Evolutionary conservation across 2,888 invertebrate species (phyloP), one percentile per base, ranked within the genome.

Genomic region (Globia sparganii): DNA sequence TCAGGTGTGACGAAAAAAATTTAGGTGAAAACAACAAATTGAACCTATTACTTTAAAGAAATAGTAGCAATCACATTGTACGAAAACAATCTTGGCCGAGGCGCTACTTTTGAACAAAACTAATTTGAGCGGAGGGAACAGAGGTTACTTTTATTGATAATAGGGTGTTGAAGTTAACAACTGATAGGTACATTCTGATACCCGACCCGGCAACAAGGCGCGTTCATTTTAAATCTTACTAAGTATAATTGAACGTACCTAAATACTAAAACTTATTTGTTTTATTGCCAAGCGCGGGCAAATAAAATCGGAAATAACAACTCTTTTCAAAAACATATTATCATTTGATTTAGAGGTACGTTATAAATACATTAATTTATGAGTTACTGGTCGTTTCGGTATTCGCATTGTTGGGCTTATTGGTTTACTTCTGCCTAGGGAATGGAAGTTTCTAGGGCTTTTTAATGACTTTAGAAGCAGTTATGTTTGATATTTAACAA

Each of bases 251-350:
- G 37, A 68, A 62, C 40, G 59, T 28, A 59, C 62, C 59, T 68
- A 75, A 72, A 73, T 67, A 85, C 56, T 65, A 59, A 71, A 85
- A 74, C 68, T 69, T 77, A 28, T 34, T 31, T 25, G 49, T 59
- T 84, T 72, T 76, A 77, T 69, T 64, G 43, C 68, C n/a, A 73
- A 73, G 15, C 46, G 53, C 25, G 31, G 13, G 43, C 15, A 28
- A 31, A 73, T n/a, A 77, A 59, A 83, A 73, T 65, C 56, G 64
- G 64, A 31, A 77, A 75, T 69, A 74, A 82, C 81, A 83, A 85
- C 74, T 77, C 86, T 85, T 83, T 80, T 74, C 72, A 74, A 82
- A 85, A 77, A 74, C 34, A 74, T 80, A 76, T 83, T 83, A 75
- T 78, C 72, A 58, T 81, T 46, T 85, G 83, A 85, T 85, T 85